Evolutionary conservation across 2,113 vertebrate species (phyloP), one percentile per base, ranked within the genome.

Genomic region (Nothobranchius furzeri): DNA sequence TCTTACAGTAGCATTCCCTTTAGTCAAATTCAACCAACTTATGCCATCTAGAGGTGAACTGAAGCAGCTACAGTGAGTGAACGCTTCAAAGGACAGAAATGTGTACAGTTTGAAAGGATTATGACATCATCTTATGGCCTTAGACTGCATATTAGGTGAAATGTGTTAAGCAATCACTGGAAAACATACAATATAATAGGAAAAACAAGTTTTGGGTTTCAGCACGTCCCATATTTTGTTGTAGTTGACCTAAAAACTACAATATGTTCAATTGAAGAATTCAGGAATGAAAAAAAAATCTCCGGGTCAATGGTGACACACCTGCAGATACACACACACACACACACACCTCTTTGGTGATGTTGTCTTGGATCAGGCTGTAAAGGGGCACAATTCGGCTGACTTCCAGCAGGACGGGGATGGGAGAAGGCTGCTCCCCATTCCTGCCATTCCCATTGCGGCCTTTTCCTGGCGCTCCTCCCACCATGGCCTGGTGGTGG

Each of bases 361-460:
- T 82, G 0, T 99, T 99, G 87, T 98, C 96, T 87, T 97, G 96
- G 78, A 99, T 94, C 61, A 99, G 92, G 30, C 93, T 95, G 0
- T 98, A 99, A 17, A 99, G 94, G 10, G 98, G 95, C 48, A 96
- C 94, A 63, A 96, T 93, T 0, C 90, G 93, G 89, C 91, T 98
- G 85, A 99, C 95, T 83, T 99, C 98, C 90, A 99, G 91, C 51
- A 99, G 92, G 6, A 98, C 95, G 0, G 97, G 98, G 0, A 91
- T 93, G 0, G 97, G 97, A 58, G 96, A 96, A 68, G 95, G 90
- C 73, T 95, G 95, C 79, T 98, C 96, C 67, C 95, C 95, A 64
- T 92, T 94, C 0, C 78, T 81, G 75, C 70, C 17, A 37, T 60
- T 78, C 10, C 70, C 64, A 1, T 11, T 48, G 52, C 68, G 84